Conservation (phyloP, 1,140 invertebrate genomes). For the Polypedilum vanderplanki region DNA sequence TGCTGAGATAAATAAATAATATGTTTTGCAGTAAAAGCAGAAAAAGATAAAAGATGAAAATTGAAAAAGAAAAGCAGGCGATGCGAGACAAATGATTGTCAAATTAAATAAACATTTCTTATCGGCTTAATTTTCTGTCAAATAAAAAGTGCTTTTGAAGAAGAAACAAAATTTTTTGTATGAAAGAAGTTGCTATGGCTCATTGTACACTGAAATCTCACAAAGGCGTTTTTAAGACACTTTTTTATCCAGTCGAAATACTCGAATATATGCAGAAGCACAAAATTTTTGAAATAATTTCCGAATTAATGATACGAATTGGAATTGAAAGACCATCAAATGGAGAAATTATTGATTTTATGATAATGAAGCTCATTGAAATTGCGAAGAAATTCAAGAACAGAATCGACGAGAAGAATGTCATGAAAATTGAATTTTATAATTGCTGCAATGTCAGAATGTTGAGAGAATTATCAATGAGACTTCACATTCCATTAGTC, state of each 20-base stretch:
- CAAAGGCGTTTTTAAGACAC: background rate
- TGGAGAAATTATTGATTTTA: background rate
- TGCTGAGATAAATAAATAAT: background rate
- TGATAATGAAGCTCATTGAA: background rate
- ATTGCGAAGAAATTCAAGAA: background rate
- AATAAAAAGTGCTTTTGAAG: too few species aligned
- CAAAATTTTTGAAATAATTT: slow-evolving; percentile 2
- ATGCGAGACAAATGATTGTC: background rate
- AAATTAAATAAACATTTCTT: background rate
- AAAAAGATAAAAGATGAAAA: background rate
- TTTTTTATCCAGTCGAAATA: background rate
- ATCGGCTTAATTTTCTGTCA: too few species aligned
- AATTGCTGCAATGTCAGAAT: background rate
- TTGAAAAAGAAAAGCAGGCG: slow-evolving; percentile 5
- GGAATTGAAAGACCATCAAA: background rate
- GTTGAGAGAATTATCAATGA: background rate
- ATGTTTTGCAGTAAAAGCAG: background rate
- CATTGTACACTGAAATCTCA: too few species aligned
- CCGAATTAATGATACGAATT: background rate
- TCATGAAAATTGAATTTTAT: background rate
- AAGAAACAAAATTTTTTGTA: too few species aligned
- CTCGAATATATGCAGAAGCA: background rate
- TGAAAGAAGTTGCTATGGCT: too few species aligned
- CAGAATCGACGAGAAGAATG: background rate
- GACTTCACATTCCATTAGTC: background rate